Evolutionary conservation across 2,797 vertebrate genomes (phyloP).

Genomic region (Carcharodon carcharias): DNA sequence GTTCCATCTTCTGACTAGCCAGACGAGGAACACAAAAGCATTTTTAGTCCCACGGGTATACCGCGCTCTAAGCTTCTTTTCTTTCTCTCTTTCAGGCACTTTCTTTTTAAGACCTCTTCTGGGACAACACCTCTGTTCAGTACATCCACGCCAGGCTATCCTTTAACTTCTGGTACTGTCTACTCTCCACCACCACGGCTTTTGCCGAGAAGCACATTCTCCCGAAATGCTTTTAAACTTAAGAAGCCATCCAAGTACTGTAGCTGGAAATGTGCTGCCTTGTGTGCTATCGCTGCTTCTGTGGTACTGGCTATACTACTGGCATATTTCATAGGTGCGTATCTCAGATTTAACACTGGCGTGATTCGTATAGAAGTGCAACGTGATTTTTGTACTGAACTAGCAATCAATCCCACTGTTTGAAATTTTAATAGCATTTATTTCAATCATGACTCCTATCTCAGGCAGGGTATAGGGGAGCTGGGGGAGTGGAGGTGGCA

Average conservation of each 20-base stretch:
- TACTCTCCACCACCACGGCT: slow-evolving; percentile 93
- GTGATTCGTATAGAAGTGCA: background rate
- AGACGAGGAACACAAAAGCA: background rate
- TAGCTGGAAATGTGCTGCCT: slow-evolving; percentile 96
- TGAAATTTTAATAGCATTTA: background rate
- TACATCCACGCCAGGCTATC: slow-evolving; percentile 93
- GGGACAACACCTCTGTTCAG: slow-evolving; percentile 96
- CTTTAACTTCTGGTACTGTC: slow-evolving; percentile 90
- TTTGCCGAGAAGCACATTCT: slow-evolving; percentile 94
- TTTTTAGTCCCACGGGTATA: background rate
- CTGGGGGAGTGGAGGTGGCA: background rate
- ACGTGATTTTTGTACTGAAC: background rate
- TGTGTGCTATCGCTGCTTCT: slow-evolving; percentile 86
- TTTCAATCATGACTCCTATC: background rate
- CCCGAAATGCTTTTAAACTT: slow-evolving; percentile 94
- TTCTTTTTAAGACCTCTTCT: slow-evolving; percentile 96
- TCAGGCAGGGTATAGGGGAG: background rate
- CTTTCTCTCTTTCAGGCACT: slow-evolving; percentile 71
- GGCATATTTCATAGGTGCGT: slow-evolving; percentile 91
- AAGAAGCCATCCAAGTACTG: slow-evolving; percentile 98
- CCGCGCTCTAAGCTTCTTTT: background rate
- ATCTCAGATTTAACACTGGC: background rate
- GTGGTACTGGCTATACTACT: slow-evolving; percentile 85
- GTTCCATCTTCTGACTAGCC: background rate
- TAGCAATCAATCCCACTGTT: background rate